Evolutionary conservation across 2,888 invertebrate genomes (phyloP).

Genomic region (Drosophila kanekoi): DNA sequence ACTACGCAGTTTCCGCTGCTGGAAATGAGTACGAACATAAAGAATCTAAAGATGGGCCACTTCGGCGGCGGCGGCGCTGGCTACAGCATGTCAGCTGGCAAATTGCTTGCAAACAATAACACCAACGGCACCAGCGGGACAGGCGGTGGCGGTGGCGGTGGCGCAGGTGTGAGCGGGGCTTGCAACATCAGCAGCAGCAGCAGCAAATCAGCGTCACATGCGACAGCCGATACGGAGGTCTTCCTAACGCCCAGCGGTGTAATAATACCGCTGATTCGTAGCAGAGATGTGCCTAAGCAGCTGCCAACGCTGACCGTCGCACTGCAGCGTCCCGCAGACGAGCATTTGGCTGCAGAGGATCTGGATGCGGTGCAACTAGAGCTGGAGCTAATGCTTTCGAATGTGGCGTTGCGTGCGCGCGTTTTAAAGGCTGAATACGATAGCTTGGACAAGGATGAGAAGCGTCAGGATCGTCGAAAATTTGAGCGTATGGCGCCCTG

Average conservation of each 20-base stretch:
- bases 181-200: not conserved
- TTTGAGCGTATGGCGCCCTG: constrained; percentile 74
- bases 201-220: constrained; percentile 39
- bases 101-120: constrained; percentile 56
- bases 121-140: constrained; percentile 37
- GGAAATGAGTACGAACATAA: constrained; percentile 66
- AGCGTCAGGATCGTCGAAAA: constrained; percentile 86
- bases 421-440: constrained; percentile 92
- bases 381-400: constrained; percentile 93
- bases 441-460: constrained; percentile 88
- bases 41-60: constrained; percentile 62
- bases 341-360: constrained; percentile 94
- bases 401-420: constrained; percentile 92
- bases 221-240: constrained; percentile 43
- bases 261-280: constrained; percentile 88
- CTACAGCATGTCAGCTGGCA: constrained; percentile 56
- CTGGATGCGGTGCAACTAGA: constrained; percentile 94
- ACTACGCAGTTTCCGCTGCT: constrained; percentile 48
- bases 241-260: constrained; percentile 51
- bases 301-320: constrained; percentile 90
- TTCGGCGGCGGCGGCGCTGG: constrained; percentile 54
- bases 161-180: constrained; percentile 10
- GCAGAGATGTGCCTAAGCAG: constrained; percentile 88
- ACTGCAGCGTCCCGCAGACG: constrained; percentile 89
- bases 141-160: constrained; percentile 3